These are phyloP conservation scores for Papilio gigon DNA, from an alignment of 2,888 invertebrate species.

Conservation along the genomic window DNA sequence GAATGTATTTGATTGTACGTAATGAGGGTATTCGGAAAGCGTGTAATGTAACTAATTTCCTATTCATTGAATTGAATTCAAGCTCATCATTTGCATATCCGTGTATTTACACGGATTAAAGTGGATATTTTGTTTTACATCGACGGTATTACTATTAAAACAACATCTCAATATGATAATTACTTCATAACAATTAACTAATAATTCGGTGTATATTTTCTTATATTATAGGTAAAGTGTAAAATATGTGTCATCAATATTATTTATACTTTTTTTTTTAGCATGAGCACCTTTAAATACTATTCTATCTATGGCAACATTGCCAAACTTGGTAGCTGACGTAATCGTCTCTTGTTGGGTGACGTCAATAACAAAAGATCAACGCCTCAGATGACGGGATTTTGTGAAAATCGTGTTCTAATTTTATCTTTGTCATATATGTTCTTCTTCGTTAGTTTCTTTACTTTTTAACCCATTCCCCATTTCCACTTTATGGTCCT, in stretches of 20 bases:
- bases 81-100: conserved; percentile 29
- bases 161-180: background rate
- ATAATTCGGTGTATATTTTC: too few species aligned
- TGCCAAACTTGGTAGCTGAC: background rate
- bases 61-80: conserved; percentile 45
- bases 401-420: background rate
- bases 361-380: background rate
- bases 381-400: background rate
- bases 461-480: background rate
- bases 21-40: conserved; percentile 53
- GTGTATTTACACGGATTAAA: background rate
- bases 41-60: conserved; percentile 52
- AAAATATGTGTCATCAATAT: too few species aligned
- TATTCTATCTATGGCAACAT: too few species aligned
- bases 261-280: too few species aligned
- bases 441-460: background rate
- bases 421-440: background rate
- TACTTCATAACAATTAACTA: too few species aligned
- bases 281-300: background rate
- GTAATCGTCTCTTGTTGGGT: background rate
- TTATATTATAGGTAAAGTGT: too few species aligned
- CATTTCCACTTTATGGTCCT: too few species aligned
- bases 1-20: conserved; percentile 49
- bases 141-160: background rate
- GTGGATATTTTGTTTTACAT: too few species aligned